Base-by-base conservation (phyloP, 2,888 invertebrate genomes). In the Mesorhabditis belari region DNA sequence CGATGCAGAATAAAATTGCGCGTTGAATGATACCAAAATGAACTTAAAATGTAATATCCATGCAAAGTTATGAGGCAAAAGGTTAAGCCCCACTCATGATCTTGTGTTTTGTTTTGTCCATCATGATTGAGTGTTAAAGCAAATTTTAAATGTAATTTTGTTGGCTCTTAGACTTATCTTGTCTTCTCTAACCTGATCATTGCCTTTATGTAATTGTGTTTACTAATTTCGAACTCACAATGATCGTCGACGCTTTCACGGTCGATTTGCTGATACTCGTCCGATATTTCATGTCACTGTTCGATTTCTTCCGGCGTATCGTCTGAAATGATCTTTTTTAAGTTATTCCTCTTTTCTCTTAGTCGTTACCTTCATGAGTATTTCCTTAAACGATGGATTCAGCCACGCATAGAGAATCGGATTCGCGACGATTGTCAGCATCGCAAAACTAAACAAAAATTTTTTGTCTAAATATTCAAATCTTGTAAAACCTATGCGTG, bases 371-470 rank as follows among this genome's bases (percentile, higher is more conserved):
- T 73, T 70, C 27, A 75, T 64, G 24, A 74, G 66, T 56, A 71
- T 68, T 52, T 75, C 73, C 54, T 73, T 70, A 68, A 77, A 76
- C 29, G 68, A 66, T 12, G 70, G 71, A 53, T 77, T 77, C 27
- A 77, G 60, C 73, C 75, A 76, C n/a, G 76, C 76, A 60, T 77
- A 77, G 12, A 77, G 66, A 17, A 77, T 64, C 21, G 77, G 77
- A 55, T 77, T 77, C 23, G 71, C 68, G 5, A 77, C 70, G 28
- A 73, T 74, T 28, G 67, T 75, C 12, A 66, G 56, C 76, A 77
- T 77, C 3, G 76, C 73, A 21, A 75, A 69, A 56, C 75, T 73
- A 69, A 25, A 62, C 62, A 19, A 35, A 12, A 6, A 35, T 6
- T 6, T 35, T 35, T 12, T 35, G 17, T 35, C 71, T n/a, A 44